Evolutionary conservation across 2,888 invertebrate genomes (phyloP), one percentile per base, ranked within the genome.

Genomic region (Callyntrura guangdongensis): DNA sequence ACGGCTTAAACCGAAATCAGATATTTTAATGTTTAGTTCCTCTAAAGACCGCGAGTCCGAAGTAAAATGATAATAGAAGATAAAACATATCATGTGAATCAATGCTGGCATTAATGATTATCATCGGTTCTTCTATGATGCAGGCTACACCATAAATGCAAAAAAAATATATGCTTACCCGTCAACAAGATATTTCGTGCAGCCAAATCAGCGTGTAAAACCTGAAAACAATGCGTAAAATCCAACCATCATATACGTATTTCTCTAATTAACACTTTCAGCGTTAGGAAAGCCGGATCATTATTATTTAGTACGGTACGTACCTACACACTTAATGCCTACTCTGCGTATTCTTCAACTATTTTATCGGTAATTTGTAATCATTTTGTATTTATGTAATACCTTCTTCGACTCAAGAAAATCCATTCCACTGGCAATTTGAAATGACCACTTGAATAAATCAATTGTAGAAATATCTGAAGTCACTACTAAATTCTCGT

Each of bases 361-460:
- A 61, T 22, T 69, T 14, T n/a, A 20, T 25, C 49, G 14, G n/a
- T n/a, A 27, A 49, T 77, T 36, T 36, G 36, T 36, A 36, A 36
- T 36, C 36, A 4, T 36, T 36, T 36, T 36, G 36, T 36, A 77
- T 53, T 67, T 83, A 67, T 49, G 47, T 8, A 25, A 14, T 64
- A 85, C 87, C 64, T 90, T 92, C 49, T 88, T 92, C 0, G 88
- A 85, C 22, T 64, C 90, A 11, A 92, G 74, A 61, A 86, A 92
- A 25, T 87, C 86, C 92, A 92, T 92, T 36, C 90, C 92, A 59
- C 82, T 84, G 5, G 92, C 87, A 47, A 92, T 90, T 74, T 92
- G 90, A 17, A 84, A 89, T 5, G 86, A 59, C 91, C 91, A 91
- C 56, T 74, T 81, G 77, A 79, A 90, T 77, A 92, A 64, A 53